These are phyloP conservation scores for Aurelia coerulea DNA, from an alignment of 30 jellyfish, hydroid and myxozoan genomes.

Conservation along the genomic window DNA sequence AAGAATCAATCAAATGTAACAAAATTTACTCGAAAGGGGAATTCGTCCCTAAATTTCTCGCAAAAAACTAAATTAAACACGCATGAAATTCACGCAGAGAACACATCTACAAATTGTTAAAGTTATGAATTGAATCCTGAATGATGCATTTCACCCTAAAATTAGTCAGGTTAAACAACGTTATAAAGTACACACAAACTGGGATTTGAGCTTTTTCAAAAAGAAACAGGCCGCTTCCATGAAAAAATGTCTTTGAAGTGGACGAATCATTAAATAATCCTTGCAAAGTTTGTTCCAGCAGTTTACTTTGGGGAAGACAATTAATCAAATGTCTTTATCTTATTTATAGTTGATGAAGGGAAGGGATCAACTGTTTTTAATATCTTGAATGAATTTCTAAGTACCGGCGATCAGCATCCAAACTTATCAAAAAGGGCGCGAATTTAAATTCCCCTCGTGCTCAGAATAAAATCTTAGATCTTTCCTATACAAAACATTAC, in stretches of 20 bases:
- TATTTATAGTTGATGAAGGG: no score
- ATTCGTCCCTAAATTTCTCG: neutral
- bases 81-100: neutral
- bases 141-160: no score
- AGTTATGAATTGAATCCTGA: no score
- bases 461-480: neutral
- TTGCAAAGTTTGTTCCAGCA: no score
- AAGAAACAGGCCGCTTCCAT: slow-evolving; percentile 4
- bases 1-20: slow-evolving; percentile 50
- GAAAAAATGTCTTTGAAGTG: neutral
- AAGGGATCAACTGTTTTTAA: no score
- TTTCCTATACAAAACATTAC: slow-evolving; percentile 11
- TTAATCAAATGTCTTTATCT: no score
- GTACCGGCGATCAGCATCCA: no score
- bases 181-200: neutral
- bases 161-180: no score
- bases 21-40: slow-evolving; percentile 18
- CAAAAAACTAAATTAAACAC: neutral
- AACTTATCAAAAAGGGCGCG: slow-evolving; percentile 45
- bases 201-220: neutral
- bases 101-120: neutral
- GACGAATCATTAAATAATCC: neutral
- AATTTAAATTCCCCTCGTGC: neutral
- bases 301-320: no score
- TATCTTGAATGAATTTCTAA: no score